Evolutionary conservation across 2,888 invertebrate genomes (phyloP), one percentile per base, ranked within the genome.

Genomic region (Anodontia alba): DNA sequence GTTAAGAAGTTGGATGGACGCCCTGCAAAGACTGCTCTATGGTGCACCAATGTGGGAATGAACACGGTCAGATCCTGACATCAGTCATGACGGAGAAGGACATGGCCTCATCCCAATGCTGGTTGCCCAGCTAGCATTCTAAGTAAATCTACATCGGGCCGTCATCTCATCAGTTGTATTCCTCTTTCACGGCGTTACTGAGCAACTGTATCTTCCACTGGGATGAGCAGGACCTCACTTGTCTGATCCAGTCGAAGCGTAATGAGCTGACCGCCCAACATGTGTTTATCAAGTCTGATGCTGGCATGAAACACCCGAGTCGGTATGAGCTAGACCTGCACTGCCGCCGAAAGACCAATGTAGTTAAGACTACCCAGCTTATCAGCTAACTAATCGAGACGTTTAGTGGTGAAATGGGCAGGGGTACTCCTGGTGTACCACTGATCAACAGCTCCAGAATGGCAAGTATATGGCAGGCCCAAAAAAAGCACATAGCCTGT

Each of bases 41-140:
- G 83, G 89, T 74, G 51, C 51, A 85, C 87, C 1, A 85, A 86
- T 72, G 81, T 88, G 80, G 80, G 15, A 84, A 81, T 74, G 81
- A 84, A 36, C 49, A 84, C 62, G 81, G 84, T 0, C 76, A 84
- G 71, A 73, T 86, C n/a, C 51, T 87, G 38, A 84, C 80, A 74
- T 74, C 73, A 3, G 88, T 87, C 5, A 54, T 89, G 29, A 89
- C 87, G 71, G 71, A 20, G 88, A 89, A 68, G 86, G 86, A 26
- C 46, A 49, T 46, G 82, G 81, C n/a, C 71, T 86, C 20, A 29
- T 23, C 0, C 17, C 26, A 17, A 84, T 88, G 84, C n/a, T 81
- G 1, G 43, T n/a, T n/a, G n/a, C n/a, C n/a, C n/a, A n/a, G n/a
- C n/a, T n/a, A n/a, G n/a, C n/a, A n/a, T n/a, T n/a, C n/a, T n/a